phyloP scores from a whole-genome alignment of 2,888 invertebrate species.

The Cyrtodaria siliqua region DNA sequence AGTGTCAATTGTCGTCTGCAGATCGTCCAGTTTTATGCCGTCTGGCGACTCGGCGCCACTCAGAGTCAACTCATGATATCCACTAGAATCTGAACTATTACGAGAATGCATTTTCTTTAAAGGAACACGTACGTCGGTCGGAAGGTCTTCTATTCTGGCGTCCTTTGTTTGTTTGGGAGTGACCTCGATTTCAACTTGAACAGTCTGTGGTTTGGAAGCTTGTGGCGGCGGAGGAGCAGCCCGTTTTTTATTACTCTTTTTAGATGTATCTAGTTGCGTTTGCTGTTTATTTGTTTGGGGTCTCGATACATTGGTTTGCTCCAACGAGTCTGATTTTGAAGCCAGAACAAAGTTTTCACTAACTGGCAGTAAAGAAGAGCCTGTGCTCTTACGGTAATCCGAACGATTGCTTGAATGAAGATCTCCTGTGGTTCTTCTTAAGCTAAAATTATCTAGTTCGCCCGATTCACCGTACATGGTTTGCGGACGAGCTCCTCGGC shows the following conservation, averaged over 20 bases:
- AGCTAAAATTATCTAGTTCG: constrained; percentile 50
- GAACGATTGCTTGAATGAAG: constrained; percentile 27
- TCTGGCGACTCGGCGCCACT: constrained; percentile 84
- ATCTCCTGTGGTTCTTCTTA: constrained; percentile 49
- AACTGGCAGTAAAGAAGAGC: constrained; percentile 39
- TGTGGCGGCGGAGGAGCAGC: constrained; percentile 85
- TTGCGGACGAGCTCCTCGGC: constrained; percentile 31
- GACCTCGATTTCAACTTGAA: constrained; percentile 66
- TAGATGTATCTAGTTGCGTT: constrained; percentile 55
- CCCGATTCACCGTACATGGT: constrained; percentile 59
- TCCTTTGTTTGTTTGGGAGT: constrained; percentile 52
- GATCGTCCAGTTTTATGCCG: constrained; percentile 66
- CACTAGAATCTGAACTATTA: constrained; percentile 91
- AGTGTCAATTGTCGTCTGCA: constrained; percentile 75
- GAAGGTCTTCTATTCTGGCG: constrained; percentile 38
- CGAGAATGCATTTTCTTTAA: constrained; percentile 88
- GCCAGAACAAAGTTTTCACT: constrained; percentile 54
- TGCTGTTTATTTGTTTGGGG: constrained; percentile 7
- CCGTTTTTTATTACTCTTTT: constrained; percentile 76
- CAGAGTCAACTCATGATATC: constrained; percentile 90
- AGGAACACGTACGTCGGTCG: constrained; percentile 59
- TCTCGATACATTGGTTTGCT: constrained; percentile 6
- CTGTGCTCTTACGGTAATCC: constrained; percentile 52
- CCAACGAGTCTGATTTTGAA: constrained; percentile 18
- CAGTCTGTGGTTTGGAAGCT: constrained; percentile 62